Base-by-base conservation (phyloP, 2,797 vertebrate genomes). In the Uromys caudimaculatus region DNA sequence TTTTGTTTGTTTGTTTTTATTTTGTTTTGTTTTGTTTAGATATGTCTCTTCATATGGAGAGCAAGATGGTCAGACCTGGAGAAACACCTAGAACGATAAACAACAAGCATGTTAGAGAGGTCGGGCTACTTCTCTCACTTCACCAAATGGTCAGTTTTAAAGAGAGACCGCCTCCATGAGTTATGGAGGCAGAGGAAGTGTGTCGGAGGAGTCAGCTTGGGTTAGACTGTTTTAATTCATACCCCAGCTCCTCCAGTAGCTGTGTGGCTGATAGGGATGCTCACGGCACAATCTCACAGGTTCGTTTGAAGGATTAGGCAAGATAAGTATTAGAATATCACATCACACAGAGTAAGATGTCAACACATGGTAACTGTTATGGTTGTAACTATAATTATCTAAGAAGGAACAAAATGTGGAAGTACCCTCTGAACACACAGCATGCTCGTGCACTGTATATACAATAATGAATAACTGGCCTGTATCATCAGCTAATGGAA, bases 21-120 rank as follows among this genome's bases (percentile, higher is more conserved):
- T 75, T 44, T 23, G 27, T 75, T 76, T 58, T 75, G 41, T 90
- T 90, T 67, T 83, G 64, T 73, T 99, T 98, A 99, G 98, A 99
- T 99, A 98, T 99, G 99, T 98, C 99, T 99, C 98, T 99, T 99
- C 99, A 99, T 99, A 98, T 99, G 99, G 97, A 99, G 99, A 84
- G 99, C 99, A 96, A 99, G 99, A 98, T 99, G 99, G 98, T 99
- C 99, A 89, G 99, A 99, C 98, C 99, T 99, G 94, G 99, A 99
- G 98, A 99, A 99, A 99, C 99, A 99, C 99, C 99, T 99, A 98
- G 97, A 96, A 98, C 95, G 97, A 98, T 95, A 98, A 97, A 98
- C 95, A 96, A 98, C 87, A 95, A 54, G 38, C 38, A 71, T 41
- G 75, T 98, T 47, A 97, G 92, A 47, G n/a, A 27, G 52, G 27